Conservation (phyloP, 2,888 invertebrate genomes). For the Tanypteryx hageni region DNA sequence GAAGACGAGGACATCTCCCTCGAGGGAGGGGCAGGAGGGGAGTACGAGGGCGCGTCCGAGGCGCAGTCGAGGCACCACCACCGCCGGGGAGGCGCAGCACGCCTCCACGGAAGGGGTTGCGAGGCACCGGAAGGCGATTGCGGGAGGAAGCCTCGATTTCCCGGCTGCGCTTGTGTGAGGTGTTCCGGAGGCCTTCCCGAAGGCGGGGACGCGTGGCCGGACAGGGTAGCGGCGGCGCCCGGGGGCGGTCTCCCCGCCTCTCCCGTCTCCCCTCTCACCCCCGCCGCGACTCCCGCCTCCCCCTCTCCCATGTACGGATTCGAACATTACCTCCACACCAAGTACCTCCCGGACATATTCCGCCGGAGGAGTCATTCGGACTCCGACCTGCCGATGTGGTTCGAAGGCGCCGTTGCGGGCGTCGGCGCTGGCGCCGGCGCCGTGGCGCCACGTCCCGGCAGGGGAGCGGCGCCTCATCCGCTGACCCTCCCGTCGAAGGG, state of each 20-base stretch:
- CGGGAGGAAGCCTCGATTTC: conserved; percentile 71
- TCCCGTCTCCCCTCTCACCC: conserved; percentile 78
- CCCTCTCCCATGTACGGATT: conserved; percentile 79
- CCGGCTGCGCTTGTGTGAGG: conserved; percentile 73
- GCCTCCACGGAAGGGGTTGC: conserved; percentile 70
- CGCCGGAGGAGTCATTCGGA: conserved; percentile 82
- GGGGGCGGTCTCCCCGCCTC: conserved; percentile 76
- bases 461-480: conserved; percentile 68
- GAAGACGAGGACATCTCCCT: conserved; percentile 73
- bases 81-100: conserved; percentile 69
- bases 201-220: conserved; percentile 43
- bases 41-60: conserved; percentile 66
- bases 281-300: conserved; percentile 76
- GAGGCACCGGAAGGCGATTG: conserved; percentile 67
- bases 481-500: conserved; percentile 71
- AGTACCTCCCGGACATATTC: conserved; percentile 81
- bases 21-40: conserved; percentile 65
- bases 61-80: conserved; percentile 69
- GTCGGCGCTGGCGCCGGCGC: conserved; percentile 73
- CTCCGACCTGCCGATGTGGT: conserved; percentile 80
- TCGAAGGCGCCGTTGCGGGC: conserved; percentile 73
- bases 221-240: conserved; percentile 65
- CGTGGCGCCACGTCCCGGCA: conserved; percentile 71
- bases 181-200: conserved; percentile 71
- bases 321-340: conserved; percentile 81